Evolutionary conservation across 2,888 invertebrate species (phyloP), one percentile per base, ranked within the genome.

Genomic region (Bembecia ichneumoniformis): DNA sequence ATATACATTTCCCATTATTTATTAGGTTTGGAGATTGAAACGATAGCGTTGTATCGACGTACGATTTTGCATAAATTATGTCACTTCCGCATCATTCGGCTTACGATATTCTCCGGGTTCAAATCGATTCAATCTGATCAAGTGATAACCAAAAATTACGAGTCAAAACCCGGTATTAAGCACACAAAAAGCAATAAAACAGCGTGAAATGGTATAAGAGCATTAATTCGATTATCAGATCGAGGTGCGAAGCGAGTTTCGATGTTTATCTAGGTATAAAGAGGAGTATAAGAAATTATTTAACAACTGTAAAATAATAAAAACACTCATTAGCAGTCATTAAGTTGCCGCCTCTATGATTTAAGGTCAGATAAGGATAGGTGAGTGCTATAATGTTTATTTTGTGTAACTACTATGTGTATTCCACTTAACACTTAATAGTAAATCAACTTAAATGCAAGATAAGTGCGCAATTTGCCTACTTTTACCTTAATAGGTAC

Each of bases 231-330:
- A 84, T 86, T 86, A 86, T 86, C 86, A 86, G 87, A 87, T 86
- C 61, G 81, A 86, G 82, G 86, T 86, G 87, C 74, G 82, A 87
- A 87, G 84, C 84, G 84, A 73, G 82, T 82, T 86, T 81, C 69
- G 87, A 87, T 87, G 87, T 86, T 87, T 87, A 86, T 87, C 87
- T 86, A 83, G 77, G 82, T 76, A 82, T 83, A 84, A 84, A 83
- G 82, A 86, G 82, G 82, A 74, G 71, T 79, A 77, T 77, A 80
- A 82, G 82, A 82, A 86, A 86, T 86, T 83, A 86, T 86, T 84
- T 86, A 78, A 87, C 82, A 74, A 64, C 79, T 79, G 75, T 82
- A 78, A 84, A 87, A 86, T 86, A 84, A 84, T 84, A 84, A 84
- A 86, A 84, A 79, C 74, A 73, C 79, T 87, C 78, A 86, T 87